Evolutionary conservation across 2,888 invertebrate species (phyloP).

Genomic region (Linnaemya vulpina): DNA sequence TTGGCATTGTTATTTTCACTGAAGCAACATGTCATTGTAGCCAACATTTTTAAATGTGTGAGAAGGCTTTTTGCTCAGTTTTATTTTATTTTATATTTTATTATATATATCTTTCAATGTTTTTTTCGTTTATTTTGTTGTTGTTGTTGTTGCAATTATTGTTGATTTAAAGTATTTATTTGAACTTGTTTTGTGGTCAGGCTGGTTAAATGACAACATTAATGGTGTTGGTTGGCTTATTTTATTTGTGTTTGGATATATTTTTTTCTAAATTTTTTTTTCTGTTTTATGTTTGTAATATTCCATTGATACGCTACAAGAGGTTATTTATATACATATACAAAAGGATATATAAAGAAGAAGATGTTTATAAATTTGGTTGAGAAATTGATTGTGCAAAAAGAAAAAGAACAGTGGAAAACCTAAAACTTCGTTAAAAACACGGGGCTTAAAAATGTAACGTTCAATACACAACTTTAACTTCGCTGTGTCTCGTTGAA

Average conservation of each 20-base stretch:
- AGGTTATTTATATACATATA: too few species aligned
- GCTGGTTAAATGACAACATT: constrained; percentile 70
- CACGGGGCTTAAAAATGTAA: too few species aligned
- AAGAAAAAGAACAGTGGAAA: too few species aligned
- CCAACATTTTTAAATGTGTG: neutral
- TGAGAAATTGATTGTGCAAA: too few species aligned
- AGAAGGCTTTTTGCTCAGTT: constrained; percentile 30
- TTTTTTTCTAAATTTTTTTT: too few species aligned
- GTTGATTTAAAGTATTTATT: constrained; percentile 62
- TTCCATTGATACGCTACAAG: constrained; percentile 6
- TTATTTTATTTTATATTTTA: constrained; percentile 13
- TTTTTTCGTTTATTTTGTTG: constrained; percentile 13
- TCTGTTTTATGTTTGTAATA: neutral
- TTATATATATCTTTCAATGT: neutral
- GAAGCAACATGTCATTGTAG: constrained; percentile 53
- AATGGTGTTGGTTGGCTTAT: constrained; percentile 62
- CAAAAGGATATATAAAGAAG: too few species aligned
- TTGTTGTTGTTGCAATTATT: constrained; percentile 52
- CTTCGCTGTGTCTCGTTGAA: neutral
- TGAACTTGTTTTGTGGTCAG: constrained; percentile 70
- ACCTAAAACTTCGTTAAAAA: too few species aligned
- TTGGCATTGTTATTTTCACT: constrained; percentile 67
- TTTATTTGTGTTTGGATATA: neutral
- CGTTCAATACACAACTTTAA: too few species aligned
- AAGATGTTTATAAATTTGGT: too few species aligned